Percentiles rank a stretch among this genome's conserved stretches.
Conservation (phyloP, 2,113 vertebrate genomes). For the Chauna torquata region DNA sequence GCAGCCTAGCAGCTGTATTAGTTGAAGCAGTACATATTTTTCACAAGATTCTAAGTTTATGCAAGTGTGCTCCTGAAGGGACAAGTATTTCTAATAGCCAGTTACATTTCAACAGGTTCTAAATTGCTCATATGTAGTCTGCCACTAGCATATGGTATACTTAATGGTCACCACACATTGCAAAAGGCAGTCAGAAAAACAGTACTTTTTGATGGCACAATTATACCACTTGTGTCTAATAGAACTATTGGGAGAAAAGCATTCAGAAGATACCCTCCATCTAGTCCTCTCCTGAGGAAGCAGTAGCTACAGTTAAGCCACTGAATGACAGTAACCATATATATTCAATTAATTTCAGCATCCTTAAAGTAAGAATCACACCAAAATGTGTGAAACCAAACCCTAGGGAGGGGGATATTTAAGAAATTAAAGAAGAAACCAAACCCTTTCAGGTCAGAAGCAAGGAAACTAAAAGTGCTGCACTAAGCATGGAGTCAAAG, state of each 20-base stretch:
- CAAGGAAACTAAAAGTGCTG: neutral
- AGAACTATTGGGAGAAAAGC: accelerated
- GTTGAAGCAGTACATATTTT: neutral
- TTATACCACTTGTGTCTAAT: neutral
- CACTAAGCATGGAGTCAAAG: neutral
- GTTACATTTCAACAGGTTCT: neutral
- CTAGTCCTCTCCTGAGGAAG: neutral
- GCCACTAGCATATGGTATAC: neutral
- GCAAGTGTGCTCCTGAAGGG: neutral
- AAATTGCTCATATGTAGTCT: neutral
- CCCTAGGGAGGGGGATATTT: neutral
- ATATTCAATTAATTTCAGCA: neutral
- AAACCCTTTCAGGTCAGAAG: neutral
- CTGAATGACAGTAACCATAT: neutral
- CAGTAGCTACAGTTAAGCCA: neutral
- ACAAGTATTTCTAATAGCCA: neutral
- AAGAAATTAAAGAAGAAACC: neutral
- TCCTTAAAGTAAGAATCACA: neutral
- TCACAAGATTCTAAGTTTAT: neutral
- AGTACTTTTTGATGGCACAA: neutral
- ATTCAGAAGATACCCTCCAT: neutral
- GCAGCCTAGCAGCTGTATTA: neutral
- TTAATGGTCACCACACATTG: neutral
- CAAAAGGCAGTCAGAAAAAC: neutral
- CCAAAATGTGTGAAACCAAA: neutral